Base-by-base conservation (phyloP, 2,888 invertebrate species). In the Hypena proboscidalis region DNA sequence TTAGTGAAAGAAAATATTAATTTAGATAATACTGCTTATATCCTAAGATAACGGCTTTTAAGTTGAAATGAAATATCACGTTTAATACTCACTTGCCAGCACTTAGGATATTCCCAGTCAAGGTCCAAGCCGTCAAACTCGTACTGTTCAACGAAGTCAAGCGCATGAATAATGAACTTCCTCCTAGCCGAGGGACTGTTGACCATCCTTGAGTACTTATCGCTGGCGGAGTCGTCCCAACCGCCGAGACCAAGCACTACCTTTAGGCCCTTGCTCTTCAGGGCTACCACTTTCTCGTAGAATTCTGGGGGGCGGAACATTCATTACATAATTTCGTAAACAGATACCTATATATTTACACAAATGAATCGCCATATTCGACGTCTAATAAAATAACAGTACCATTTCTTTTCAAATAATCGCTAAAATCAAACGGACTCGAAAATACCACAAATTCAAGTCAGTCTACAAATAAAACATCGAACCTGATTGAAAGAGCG, bases 21-120 rank as follows among this genome's bases (percentile, higher is more conserved):
- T n/a, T n/a, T n/a, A n/a, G n/a, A n/a, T n/a, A n/a, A n/a, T n/a
- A n/a, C n/a, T n/a, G n/a, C n/a, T n/a, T n/a, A n/a, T n/a, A n/a
- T n/a, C n/a, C n/a, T n/a, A n/a, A n/a, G n/a, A n/a, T n/a, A n/a
- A n/a, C n/a, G n/a, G 17, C 5, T 17, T 17, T 4, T 17, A 17
- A 17, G 17, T 5, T 17, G 4, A 3, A 17, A 17, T 17, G 4
- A 17, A 17, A 5, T 17, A 17, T 9, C 23, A 21, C 2, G 4
- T 14, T 9, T 30, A 15, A 23, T 37, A 47, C 71, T 70, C 39
- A 94, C 94, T 91, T 97, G 97, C 97, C 97, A 97, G 73, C 97
- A 97, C 53, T 95, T 96, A 0, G 98, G 98, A 78, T 97, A 98
- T 74, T 98, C 97, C 98, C 98, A 98, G 75, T 98, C 97, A 15